phyloP scores from a whole-genome alignment of 2,888 invertebrate genomes.

The Rhogogaster chlorosoma region DNA sequence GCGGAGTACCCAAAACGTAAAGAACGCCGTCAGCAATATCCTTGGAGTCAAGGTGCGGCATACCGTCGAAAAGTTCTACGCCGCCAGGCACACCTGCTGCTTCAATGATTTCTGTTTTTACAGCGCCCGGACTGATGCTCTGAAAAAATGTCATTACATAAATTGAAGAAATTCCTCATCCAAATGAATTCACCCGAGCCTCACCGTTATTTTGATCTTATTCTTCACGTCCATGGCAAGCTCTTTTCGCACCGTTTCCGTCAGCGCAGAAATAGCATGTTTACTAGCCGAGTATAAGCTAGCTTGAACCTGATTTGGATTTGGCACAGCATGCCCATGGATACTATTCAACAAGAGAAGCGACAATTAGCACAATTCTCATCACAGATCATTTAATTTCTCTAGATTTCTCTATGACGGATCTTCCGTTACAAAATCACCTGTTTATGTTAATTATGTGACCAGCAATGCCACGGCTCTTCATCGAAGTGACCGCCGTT shows the following conservation, averaged over 20 bases:
- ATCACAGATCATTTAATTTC: no score
- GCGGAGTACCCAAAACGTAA: slow-evolving; percentile 81
- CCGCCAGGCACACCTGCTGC: slow-evolving; percentile 55
- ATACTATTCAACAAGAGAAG: no score
- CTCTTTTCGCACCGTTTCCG: slow-evolving; percentile 79
- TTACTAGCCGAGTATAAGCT: slow-evolving; percentile 79
- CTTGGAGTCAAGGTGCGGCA: slow-evolving; percentile 36
- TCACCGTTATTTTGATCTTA: slow-evolving; percentile 76
- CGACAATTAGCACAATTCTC: no score
- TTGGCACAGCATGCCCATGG: no score
- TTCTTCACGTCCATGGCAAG: slow-evolving; percentile 69
- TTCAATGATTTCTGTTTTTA: slow-evolving; percentile 68
- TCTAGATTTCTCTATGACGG: background rate
- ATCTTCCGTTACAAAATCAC: slow-evolving; percentile 73
- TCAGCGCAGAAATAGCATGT: slow-evolving; percentile 78
- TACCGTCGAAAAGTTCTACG: slow-evolving; percentile 66
- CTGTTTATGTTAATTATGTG: slow-evolving; percentile 79
- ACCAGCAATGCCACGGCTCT: slow-evolving; percentile 78
- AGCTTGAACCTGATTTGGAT: no score
- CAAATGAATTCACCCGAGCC: no score
- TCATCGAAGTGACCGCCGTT: slow-evolving; percentile 81
- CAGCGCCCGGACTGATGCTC: slow-evolving; percentile 83
- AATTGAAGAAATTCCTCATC: no score
- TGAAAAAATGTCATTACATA: slow-evolving; percentile 63
- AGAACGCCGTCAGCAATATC: slow-evolving; percentile 79